Conservation (phyloP, 2,113 vertebrate genomes). For the Hiodon alosoides region DNA sequence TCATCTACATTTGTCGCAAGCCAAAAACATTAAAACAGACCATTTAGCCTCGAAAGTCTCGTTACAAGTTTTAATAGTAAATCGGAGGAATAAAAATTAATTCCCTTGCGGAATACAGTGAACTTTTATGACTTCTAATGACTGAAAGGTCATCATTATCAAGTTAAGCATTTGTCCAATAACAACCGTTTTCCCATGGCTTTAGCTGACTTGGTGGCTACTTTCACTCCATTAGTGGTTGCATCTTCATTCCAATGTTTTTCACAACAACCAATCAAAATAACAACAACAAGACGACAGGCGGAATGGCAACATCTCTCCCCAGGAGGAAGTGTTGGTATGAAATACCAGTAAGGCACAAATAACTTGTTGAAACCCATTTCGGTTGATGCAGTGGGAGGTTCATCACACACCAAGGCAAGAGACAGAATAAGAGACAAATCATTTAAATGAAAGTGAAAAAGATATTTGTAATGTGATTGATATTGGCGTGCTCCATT, state of each 20-base stretch:
- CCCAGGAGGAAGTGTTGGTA: not conserved
- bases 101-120: not conserved
- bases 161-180: not conserved
- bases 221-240: slow-evolving; percentile 1
- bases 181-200: not conserved
- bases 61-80: slow-evolving; percentile 6
- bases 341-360: not conserved
- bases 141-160: not conserved
- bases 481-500: not conserved
- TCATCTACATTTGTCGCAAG: not conserved
- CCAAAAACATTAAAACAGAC: not conserved
- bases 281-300: too few relatives aligned
- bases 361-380: not conserved
- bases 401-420: not conserved
- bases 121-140: not conserved
- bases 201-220: not conserved
- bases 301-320: not conserved
- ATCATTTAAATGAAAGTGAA: not conserved
- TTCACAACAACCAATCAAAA: too few relatives aligned
- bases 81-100: not conserved
- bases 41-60: not conserved
- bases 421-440: not conserved
- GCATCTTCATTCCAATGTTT: too few relatives aligned
- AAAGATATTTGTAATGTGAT: not conserved
- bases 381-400: not conserved